Base-by-base conservation (phyloP, 2,888 invertebrate genomes). In the Phorcus lineatus region DNA sequence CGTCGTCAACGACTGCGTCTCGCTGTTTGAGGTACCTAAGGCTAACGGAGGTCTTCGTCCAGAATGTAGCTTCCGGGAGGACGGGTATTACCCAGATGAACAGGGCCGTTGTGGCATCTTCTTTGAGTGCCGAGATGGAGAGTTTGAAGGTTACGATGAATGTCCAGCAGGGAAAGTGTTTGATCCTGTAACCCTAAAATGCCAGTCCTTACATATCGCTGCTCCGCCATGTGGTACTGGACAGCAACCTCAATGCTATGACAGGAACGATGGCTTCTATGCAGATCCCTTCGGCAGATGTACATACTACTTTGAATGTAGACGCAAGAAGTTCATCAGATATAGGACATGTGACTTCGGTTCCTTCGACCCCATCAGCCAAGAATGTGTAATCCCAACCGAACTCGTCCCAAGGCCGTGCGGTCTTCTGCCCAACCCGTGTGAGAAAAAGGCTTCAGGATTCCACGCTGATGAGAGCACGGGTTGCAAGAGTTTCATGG, bases 71-170 rank as follows among this genome's bases (percentile, higher is more conserved):
- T 78, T 77, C 54, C 66, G 86, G 1, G 74, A 67, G 6, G 85
- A 87, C 40, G 87, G 87, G 3, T 80, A 81, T 74, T 86, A 86
- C 55, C 84, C 87, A 7, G 87, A 87, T 67, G 87, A 87, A 53
- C 84, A 85, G 47, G 86, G 86, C 16, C 77, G 84, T 16, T 87
- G 87, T 67, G 85, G 83, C 17, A 82, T 86, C 22, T 87, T 83
- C 80, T 87, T 86, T 78, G 80, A 85, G 74, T 87, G 87, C 55
- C 78, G 79, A 11, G 62, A 82, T 57, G 62, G 79, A 13, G 70
- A 66, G 9, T 87, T 87, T 74, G 66, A 77, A 2, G 83, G 83
- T n/a, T 87, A 84, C 36, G 82, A 83, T 47, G 84, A 87, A 55
- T 87, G 87, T 78, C 83, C 83, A 1, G 79, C 83, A 0, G 84